Base-by-base conservation (phyloP, 2,888 invertebrate species). In the Leptura quadrifasciata region DNA sequence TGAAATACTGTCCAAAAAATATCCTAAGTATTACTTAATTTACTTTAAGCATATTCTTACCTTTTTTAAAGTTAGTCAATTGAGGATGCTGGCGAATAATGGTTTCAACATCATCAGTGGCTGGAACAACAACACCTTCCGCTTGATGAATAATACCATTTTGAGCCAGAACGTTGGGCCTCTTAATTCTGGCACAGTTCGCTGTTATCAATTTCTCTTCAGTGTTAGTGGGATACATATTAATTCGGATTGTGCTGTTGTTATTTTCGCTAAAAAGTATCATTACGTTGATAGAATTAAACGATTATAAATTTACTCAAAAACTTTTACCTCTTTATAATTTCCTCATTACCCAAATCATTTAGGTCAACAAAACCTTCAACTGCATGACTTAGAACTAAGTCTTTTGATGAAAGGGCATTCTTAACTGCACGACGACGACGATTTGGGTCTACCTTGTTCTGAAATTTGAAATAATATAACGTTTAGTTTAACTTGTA, bases 121-220 rank as follows among this genome's bases (percentile, higher is more conserved):
- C 91, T 0, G 93, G 92, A 61, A 88, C 85, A 60, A 94, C 88
- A 4, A 94, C 91, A n/a, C 91, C 90, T 63, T 92, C 91, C 17
- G 94, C 89, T 0, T 93, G 89, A 85, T 95, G 94, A 15, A 94
- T 90, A 71, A 94, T 91, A 17, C 94, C 94, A 84, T 94, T 93
- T 57, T 91, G 91, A 0, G 94, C 92, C 70, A 92, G 88, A 82
- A 92, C 91, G 86, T 95, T 93, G 31, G 91, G 88, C 76, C 91
- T 91, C 47, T 89, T 90, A 39, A 95, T 88, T 65, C 91, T 91
- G 20, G 92, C 92, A 87, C 95, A 95, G 86, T 95, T 95, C 10
- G 93, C 94, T 6, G 94, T 94, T 27, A 91, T 85, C 80, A 92
- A 85, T 77, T 88, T 88, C 78, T 90, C 90, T 71, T 85, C 85